Conservation (phyloP, 2,888 invertebrate genomes). For the Pammene fasciana region DNA sequence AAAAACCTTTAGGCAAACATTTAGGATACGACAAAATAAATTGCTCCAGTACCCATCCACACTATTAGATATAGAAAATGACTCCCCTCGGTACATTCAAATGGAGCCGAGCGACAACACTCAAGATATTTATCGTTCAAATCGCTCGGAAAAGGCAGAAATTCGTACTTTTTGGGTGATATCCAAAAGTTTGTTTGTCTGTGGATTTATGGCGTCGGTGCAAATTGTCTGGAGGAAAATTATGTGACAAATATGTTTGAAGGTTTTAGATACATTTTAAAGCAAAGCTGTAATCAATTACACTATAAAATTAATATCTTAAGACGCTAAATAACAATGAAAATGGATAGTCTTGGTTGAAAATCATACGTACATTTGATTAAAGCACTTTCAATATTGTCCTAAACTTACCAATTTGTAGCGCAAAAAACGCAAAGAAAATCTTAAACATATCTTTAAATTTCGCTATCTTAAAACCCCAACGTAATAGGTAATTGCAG, state of each 20-base stretch:
- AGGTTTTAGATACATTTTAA: not conserved
- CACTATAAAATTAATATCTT: no score
- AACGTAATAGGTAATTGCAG: slow-evolving; percentile 27
- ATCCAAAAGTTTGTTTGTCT: slow-evolving; percentile 40
- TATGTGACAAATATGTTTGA: slow-evolving; percentile 3
- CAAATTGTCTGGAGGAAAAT: slow-evolving; percentile 24
- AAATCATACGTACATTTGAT: no score
- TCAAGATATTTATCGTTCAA: slow-evolving; percentile 35
- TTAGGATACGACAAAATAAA: not conserved
- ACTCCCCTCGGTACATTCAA: slow-evolving; percentile 29
- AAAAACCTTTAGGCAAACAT: no score
- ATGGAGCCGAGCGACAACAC: slow-evolving; percentile 27
- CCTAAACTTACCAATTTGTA: no score
- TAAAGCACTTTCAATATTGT: no score
- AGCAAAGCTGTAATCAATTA: no score
- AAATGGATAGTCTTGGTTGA: no score
- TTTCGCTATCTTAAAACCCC: not conserved
- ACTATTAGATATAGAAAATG: slow-evolving; percentile 13
- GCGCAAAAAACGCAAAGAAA: not conserved
- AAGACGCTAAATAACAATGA: no score
- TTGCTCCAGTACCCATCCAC: not conserved
- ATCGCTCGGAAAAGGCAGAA: slow-evolving; percentile 33
- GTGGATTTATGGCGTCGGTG: slow-evolving; percentile 24
- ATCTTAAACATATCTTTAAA: not conserved
- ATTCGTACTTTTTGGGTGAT: slow-evolving; percentile 34